Evolutionary conservation across 2,888 invertebrate genomes (phyloP).

Genomic region (Neoitamus cyanurus): DNA sequence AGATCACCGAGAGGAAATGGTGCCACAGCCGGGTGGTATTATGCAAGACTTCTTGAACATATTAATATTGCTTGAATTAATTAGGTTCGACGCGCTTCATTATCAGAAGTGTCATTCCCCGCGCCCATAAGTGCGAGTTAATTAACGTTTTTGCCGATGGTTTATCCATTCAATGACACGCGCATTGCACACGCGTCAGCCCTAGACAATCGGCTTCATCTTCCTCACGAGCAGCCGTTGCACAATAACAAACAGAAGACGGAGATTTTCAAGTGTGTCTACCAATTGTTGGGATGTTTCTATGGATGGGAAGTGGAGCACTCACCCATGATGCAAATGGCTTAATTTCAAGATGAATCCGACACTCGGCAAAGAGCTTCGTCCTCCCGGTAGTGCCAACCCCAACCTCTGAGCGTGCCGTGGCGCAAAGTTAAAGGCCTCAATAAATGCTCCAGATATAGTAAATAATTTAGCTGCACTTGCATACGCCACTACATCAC

Average conservation of each 20-base stretch:
- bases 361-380: conserved; percentile 22
- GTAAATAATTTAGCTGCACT: conserved; percentile 11
- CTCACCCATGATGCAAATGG: conserved; percentile 36
- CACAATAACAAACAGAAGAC: conserved; percentile 2
- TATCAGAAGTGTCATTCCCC: background rate
- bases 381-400: conserved; percentile 15
- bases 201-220: conserved; percentile 2
- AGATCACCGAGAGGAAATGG: conserved; percentile 35
- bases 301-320: conserved; percentile 51
- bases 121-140: background rate
- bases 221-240: background rate
- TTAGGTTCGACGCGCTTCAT: background rate
- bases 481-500: background rate
- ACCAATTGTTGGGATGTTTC: conserved; percentile 50
- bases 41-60: background rate
- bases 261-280: conserved; percentile 51
- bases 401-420: conserved; percentile 6
- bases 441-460: conserved; percentile 31
- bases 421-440: conserved; percentile 34
- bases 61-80: conserved; percentile 7
- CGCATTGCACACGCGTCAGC: conserved; percentile 21
- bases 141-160: background rate
- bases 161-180: conserved; percentile 20
- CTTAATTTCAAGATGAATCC: conserved; percentile 44
- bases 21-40: background rate